Evolutionary conservation across 2,797 vertebrate genomes (phyloP).

Genomic region (Gymnodraco acuticeps): DNA sequence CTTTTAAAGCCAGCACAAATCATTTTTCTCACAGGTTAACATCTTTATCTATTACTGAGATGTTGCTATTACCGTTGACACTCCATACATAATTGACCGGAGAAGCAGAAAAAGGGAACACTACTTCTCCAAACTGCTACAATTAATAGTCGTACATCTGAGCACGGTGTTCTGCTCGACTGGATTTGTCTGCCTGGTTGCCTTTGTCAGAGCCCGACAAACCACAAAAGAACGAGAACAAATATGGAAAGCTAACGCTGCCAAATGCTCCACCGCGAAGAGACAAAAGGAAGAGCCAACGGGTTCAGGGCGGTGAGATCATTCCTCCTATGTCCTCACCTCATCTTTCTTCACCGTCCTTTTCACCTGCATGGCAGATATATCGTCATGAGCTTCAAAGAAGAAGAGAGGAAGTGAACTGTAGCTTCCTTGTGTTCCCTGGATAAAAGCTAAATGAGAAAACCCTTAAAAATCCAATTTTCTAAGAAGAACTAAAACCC

Average conservation of each 20-base stretch:
- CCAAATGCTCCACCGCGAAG: slow-evolving; percentile 65
- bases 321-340: slow-evolving; percentile 34
- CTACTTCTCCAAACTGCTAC: slow-evolving; percentile 57
- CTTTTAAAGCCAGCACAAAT: slow-evolving; percentile 11
- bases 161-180: slow-evolving; percentile 68
- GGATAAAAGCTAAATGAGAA: slow-evolving; percentile 45
- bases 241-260: slow-evolving; percentile 53
- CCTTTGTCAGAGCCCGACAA: slow-evolving; percentile 59
- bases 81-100: slow-evolving; percentile 51
- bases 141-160: slow-evolving; percentile 66
- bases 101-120: slow-evolving; percentile 53
- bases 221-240: slow-evolving; percentile 53
- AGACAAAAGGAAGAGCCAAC: slow-evolving; percentile 60
- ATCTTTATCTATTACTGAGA: slow-evolving; percentile 47
- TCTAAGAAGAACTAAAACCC: slow-evolving; percentile 17
- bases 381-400: slow-evolving; percentile 40
- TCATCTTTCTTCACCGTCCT: slow-evolving; percentile 49
- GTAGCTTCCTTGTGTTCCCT: slow-evolving; percentile 1
- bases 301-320: slow-evolving; percentile 35
- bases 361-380: slow-evolving; percentile 42
- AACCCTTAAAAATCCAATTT: slow-evolving; percentile 44
- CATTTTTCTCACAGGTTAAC: slow-evolving; percentile 29
- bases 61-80: slow-evolving; percentile 39
- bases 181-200: slow-evolving; percentile 68
- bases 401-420: slow-evolving; percentile 25